Base-by-base conservation (phyloP, 2,888 invertebrate species). In the Scaptomyza tumidula region DNA sequence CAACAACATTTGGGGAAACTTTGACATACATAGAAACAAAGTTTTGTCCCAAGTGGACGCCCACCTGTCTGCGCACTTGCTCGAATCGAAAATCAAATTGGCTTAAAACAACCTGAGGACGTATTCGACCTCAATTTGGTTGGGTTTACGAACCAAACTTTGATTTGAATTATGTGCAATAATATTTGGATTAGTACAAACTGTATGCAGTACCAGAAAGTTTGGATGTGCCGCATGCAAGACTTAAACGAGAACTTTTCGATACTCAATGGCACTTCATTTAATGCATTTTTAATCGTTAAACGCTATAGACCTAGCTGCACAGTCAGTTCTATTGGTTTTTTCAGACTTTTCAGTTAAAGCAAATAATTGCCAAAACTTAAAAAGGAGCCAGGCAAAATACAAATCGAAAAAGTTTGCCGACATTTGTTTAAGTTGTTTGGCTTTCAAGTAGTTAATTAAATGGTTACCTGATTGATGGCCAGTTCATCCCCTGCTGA, bases 401-500 rank as follows among this genome's bases (percentile, higher is more conserved):
- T 11, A 50, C 24, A 31, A 31, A 45, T 10, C 19, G 61, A 57
- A 65, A 49, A 71, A 78, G 72, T 72, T 81, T 54, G 19, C 46
- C 56, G 54, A 50, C 63, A 52, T 62, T 63, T 79, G 60, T 72
- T 70, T 55, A 64, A 66, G 57, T 56, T 86, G 56, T 48, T 55
- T 73, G 61, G 56, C 58, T 71, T 62, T 84, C 74, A 72, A 84
- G 74, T 67, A 70, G 81, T 78, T 85, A 88, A 85, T 85, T 86
- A 88, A 85, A 89, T 86, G 80, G 86, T 88, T 78, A 80, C 69
- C 72, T 83, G 87, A 88, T 84, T 88, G 86, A 84, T 75, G 19
- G 24, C 44, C 54, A 46, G 46, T 50, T 33, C 49, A 27, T 29
- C 35, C 49, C 19, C 31, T 35, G 37, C 35, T 54, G 16, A 59